These are phyloP conservation scores for Schizothorax lantsangensis DNA, from an alignment of 2,797 vertebrate genomes.

Conservation along the genomic window DNA sequence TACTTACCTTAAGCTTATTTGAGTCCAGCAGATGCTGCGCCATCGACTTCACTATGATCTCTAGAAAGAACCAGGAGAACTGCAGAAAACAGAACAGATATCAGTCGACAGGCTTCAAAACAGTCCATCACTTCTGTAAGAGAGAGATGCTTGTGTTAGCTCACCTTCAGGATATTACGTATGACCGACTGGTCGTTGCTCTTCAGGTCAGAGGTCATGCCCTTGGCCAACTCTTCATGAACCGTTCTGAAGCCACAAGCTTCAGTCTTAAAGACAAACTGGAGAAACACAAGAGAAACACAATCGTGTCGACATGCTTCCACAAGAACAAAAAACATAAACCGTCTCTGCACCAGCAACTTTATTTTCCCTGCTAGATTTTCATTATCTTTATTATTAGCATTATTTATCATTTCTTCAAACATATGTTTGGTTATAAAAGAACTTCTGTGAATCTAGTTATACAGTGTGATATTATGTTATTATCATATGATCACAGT, in stretches of 20 bases:
- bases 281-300: conserved; percentile 29
- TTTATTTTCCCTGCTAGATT: too few relatives aligned
- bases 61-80: conserved; percentile 99
- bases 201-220: conserved; percentile 90
- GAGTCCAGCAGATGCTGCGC: conserved; percentile 90
- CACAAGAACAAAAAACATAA: neutral
- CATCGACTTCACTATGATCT: conserved; percentile 95
- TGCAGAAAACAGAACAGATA: conserved; percentile 63
- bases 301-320: neutral
- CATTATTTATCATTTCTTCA: neutral
- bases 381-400: too few relatives aligned
- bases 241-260: conserved; percentile 88
- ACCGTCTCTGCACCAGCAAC: too few relatives aligned
- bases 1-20: conserved; percentile 85
- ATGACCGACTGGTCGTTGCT: conserved; percentile 89
- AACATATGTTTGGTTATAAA: neutral
- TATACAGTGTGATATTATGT: neutral
- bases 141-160: neutral
- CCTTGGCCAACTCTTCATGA: conserved; percentile 94
- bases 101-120: neutral
- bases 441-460: neutral
- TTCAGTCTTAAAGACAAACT: conserved; percentile 95
- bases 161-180: conserved; percentile 91
- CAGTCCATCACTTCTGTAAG: neutral
- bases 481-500: too few relatives aligned